Evolutionary conservation across 1,140 invertebrate genomes (phyloP).

Genomic region (Drosophila nigromelanica): DNA sequence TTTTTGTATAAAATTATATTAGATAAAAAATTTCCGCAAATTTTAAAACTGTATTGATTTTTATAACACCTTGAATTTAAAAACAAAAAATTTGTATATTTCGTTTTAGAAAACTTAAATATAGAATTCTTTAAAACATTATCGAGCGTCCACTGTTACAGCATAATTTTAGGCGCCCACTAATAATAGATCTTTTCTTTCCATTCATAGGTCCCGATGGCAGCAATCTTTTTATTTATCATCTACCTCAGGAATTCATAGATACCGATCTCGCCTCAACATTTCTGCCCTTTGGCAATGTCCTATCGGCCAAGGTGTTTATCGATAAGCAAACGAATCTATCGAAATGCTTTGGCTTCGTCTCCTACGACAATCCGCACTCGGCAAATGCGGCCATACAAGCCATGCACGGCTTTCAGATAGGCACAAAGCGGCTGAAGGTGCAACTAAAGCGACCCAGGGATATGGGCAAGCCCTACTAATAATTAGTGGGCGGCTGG

Average conservation of each 20-base stretch:
- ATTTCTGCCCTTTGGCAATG: conserved; percentile 97
- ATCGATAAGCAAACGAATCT: conserved; percentile 99
- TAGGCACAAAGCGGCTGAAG: conserved; percentile 98
- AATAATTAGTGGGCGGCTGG: conserved; percentile 66
- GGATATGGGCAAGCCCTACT: conserved; percentile 94
- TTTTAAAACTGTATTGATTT: no score
- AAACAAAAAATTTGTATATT: no score
- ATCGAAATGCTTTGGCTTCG: conserved; percentile 99
- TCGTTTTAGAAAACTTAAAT: no score
- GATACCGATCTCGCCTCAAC: conserved; percentile 97
- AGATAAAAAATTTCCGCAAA: no score
- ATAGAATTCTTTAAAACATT: no score
- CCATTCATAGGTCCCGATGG: conserved; percentile 92
- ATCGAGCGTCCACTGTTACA: background rate
- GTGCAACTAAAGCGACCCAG: conserved; percentile 98
- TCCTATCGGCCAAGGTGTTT: conserved; percentile 99
- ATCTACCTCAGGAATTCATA: conserved; percentile 98
- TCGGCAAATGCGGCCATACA: conserved; percentile 97
- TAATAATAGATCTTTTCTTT: conserved; percentile 41
- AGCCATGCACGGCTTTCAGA: conserved; percentile 99
- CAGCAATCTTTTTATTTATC: conserved; percentile 99
- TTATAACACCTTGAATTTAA: no score
- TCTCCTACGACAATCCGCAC: conserved; percentile 96
- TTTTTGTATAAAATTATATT: no score
- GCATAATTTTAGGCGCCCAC: background rate